Base-by-base conservation (phyloP, 1,140 invertebrate species). In the Hycleus cichorii region DNA sequence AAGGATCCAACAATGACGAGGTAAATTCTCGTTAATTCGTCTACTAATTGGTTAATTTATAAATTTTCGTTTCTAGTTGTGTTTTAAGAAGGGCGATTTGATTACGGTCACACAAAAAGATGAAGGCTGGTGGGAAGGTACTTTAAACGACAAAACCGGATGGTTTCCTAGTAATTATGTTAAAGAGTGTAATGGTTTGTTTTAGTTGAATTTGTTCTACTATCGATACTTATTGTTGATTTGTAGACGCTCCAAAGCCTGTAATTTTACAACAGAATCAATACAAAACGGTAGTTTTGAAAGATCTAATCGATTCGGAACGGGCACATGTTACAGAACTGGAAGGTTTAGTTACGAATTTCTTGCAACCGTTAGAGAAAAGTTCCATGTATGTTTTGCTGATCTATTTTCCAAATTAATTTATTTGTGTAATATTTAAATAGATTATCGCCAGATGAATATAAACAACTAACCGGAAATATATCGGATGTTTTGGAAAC, bases 121-220 rank as follows among this genome's bases (percentile, higher is more conserved):
- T 72, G 95, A 95, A 47, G 95, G 93, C 26, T 97, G 95, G 84
- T 98, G 95, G 95, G 95, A 98, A 78, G 96, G 95, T 10, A 97
- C 94, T 2, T 77, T 97, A 12, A 84, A 90, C 61, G 94, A 93
- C 49, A 90, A 91, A 73, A 97, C 95, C 60, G 95, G 95, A 64
- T 98, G 96, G 96, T 98, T 98, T 79, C 96, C 96, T 58, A 93
- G 91, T 64, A 96, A 97, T 77, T 98, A 97, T 83, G 93, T 97
- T 12, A 90, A 88, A 69, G 92, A 95, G 74, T 86, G 85, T 69
- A 91, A 89, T 82, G 74, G 80, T 78, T 60, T 18, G 42, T n/a
- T 9, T 43, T 7, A 32, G 10, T 38, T 50, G 2, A 32, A 32
- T 32, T 32, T 4, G 32, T 5, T 32, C 32, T 7, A 32, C 4